A percentile compares a stretch with the other conserved stretches of the same genome.
Evolutionary conservation across 1,140 invertebrate genomes (phyloP).

Genomic region (Pygmarrhopalites habei): DNA sequence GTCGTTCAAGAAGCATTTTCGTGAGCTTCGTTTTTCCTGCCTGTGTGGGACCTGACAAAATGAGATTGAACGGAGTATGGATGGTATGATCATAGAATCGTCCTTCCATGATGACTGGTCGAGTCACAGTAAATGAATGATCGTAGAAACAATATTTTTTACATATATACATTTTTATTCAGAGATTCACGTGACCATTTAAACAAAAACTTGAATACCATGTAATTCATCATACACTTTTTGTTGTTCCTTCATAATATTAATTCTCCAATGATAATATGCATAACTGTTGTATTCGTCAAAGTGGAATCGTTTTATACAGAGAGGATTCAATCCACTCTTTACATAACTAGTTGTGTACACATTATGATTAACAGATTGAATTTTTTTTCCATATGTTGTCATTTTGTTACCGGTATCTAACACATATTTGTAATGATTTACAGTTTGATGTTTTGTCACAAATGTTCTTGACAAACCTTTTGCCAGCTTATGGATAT

Average conservation of each 20-base stretch:
- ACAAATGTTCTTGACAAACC: background rate
- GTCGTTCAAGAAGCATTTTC: background rate
- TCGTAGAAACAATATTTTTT: too few species aligned
- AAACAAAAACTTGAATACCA: too few species aligned
- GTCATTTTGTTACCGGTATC: too few species aligned
- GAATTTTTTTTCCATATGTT: too few species aligned
- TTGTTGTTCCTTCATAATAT: too few species aligned
- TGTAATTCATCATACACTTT: too few species aligned
- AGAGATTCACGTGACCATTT: too few species aligned
- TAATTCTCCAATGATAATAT: too few species aligned
- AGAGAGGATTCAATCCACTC: background rate
- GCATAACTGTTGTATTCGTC: background rate
- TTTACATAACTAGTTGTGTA: background rate
- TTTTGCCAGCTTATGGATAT: too few species aligned
- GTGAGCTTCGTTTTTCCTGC: background rate
- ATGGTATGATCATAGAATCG: background rate
- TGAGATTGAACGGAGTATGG: too few species aligned
- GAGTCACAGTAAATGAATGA: background rate
- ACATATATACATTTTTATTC: too few species aligned
- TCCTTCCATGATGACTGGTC: background rate
- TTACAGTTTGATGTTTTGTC: background rate
- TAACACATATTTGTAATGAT: too few species aligned
- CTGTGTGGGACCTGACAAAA: background rate
- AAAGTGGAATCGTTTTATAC: background rate
- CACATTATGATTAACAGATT: background rate